phyloP scores from a whole-genome alignment of 2,888 invertebrate genomes.

The Sympetrum striolatum region DNA sequence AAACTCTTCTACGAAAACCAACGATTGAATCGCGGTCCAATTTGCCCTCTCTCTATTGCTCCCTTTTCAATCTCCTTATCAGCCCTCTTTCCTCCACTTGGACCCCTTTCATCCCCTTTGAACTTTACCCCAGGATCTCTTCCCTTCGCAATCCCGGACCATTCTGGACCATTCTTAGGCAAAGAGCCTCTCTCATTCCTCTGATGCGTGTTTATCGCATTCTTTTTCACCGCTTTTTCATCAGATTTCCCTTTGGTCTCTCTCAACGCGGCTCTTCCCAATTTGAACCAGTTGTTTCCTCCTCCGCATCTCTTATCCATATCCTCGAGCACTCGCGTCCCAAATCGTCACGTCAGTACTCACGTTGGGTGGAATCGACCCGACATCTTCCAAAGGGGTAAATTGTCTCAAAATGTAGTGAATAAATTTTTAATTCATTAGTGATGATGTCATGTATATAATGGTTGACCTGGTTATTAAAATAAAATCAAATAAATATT shows the following conservation, averaged over 20 bases:
- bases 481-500: too few relatives aligned
- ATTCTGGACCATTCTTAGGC: background rate
- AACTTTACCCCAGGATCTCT: background rate
- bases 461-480: too few relatives aligned
- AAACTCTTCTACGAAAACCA: background rate
- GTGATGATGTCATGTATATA: too few relatives aligned
- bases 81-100: background rate
- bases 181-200: background rate
- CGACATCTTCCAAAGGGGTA: too few relatives aligned
- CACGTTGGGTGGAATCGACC: too few relatives aligned
- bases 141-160: background rate
- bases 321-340: too few relatives aligned
- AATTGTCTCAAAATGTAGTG: too few relatives aligned
- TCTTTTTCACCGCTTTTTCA: background rate
- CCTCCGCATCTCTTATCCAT: too few relatives aligned
- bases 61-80: too few relatives aligned
- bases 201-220: background rate
- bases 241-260: background rate
- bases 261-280: background rate
- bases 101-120: background rate
- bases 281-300: background rate
- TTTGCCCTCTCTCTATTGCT: background rate
- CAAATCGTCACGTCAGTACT: too few relatives aligned
- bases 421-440: too few relatives aligned
- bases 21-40: background rate